Conservation (phyloP, 2,797 vertebrate genomes). For the Argentina silus region DNA sequence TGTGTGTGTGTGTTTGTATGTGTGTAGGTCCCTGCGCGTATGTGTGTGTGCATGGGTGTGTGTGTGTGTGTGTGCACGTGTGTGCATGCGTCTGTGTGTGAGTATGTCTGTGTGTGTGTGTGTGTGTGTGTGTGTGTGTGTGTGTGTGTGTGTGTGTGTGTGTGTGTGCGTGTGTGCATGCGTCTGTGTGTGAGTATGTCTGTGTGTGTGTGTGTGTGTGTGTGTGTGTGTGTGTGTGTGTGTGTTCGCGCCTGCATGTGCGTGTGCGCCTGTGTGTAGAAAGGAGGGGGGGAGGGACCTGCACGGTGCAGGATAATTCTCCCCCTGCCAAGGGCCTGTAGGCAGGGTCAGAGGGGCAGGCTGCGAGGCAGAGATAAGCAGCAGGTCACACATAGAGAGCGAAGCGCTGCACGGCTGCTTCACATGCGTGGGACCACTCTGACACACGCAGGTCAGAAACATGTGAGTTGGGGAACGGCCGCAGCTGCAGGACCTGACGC, state of each 20-base stretch:
- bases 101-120: too few relatives aligned
- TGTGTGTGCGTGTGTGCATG: conserved; percentile 12
- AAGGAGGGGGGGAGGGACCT: background rate
- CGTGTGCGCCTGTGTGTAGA: background rate
- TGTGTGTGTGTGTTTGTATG: too few relatives aligned
- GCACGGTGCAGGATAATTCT: conserved; percentile 65
- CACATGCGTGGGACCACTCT: conserved; percentile 52
- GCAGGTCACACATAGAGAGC: conserved; percentile 55
- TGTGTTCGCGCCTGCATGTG: background rate
- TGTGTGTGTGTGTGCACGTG: too few relatives aligned
- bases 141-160: conserved; percentile 6
- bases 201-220: conserved; percentile 24
- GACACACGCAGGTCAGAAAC: conserved; percentile 68
- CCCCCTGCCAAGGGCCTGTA: conserved; percentile 57
- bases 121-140: background rate
- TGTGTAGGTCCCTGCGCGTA: too few relatives aligned
- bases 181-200: conserved; percentile 31
- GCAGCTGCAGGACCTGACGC: conserved; percentile 68
- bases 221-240: conserved; percentile 40
- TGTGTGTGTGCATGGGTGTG: too few relatives aligned
- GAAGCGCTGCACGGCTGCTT: conserved; percentile 42
- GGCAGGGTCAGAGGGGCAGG: conserved; percentile 65
- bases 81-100: too few relatives aligned
- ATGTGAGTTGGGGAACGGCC: conserved; percentile 33
- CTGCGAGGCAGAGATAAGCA: conserved; percentile 76